Evolutionary conservation across 2,797 vertebrate species (phyloP), one percentile per base, ranked within the genome.

Genomic region (Galagoides demidoff): DNA sequence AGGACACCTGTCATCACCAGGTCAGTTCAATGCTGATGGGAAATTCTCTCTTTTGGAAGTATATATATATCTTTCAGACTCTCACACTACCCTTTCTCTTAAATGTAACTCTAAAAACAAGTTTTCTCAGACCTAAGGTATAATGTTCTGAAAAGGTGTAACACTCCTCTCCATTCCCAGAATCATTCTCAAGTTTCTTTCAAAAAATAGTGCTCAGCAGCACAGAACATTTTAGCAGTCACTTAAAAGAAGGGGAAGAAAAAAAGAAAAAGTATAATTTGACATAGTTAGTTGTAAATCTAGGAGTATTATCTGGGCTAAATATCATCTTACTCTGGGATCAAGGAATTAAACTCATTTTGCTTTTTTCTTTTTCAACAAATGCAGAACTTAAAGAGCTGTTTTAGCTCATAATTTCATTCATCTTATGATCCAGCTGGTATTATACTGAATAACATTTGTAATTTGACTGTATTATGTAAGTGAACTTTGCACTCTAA

Each of bases 301-400:
- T 45, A 86, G n/a, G 55, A 88, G 12, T 55, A 87, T 91, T 90
- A 97, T 73, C 78, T 20, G 85, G 61, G 45, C 61, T 96, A 95
- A 95, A 90, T 91, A 89, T 45, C 92, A 86, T 90, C 66, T 92
- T 12, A 5, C 63, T 94, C 88, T 84, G 90, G 85, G 86, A 95
- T 74, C 52, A 74, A 94, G 37, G 64, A 92, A 95, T 92, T 96
- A 95, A 95, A 84, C 74, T 95, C 85, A 94, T 89, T 97, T 97
- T 97, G 70, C 76, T 89, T 92, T 92, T 95, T 90, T 90, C 87
- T 90, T 94, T 64, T 95, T 89, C 55, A 94, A 95, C 76, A 97
- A 96, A 95, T 0, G 39, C 25, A 96, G 45, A 89, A 74, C 22
- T 93, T 95, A 92, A 77, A 87, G 85, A 76, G 74, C 78, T 90